Base-by-base conservation (phyloP, 2,888 invertebrate genomes). In the Embidobia sp. region DNA sequence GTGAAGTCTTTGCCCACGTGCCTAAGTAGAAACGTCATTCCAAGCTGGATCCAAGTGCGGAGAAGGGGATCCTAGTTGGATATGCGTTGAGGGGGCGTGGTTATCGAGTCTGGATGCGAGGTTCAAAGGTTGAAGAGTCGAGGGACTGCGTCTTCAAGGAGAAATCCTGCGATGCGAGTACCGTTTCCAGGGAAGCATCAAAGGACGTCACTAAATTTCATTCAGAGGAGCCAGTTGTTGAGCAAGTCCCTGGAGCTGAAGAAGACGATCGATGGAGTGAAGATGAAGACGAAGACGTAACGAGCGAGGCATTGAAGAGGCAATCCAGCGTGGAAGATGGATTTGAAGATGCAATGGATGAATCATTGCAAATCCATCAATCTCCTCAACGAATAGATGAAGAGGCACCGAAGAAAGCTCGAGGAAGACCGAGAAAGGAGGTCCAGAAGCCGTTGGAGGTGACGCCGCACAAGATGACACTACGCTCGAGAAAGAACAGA, bases 81-180 rank as follows among this genome's bases (percentile, higher is more conserved):
- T 77, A 79, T 31, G 77, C 72, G n/a, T 5, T 64, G 19, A 22
- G 29, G n/a, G 57, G 74, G 4, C 64, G 57, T 26, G 70, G 66
- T n/a, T 78, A 73, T 35, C 19, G 76, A 11, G n/a, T 79, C 8
- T 77, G 64, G 63, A 69, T 67, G 44, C 76, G 51, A 8, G 75
- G 19, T 33, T 35, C 49, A 31, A 27, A 59, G 51, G 33, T 74
- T 35, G 11, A 18, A 13, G 64, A 67, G n/a, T 75, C 67, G n/a
- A 18, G 75, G 10, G 75, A 75, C 19, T 61, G 57, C 18, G 40
- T 69, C 3, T 67, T 67, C 13, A 53, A 40, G 27, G 67, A 75
- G 11, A 37, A 26, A 3, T 55, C 22, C 4, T 11, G 2, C 8
- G 37, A 63, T 2, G 16, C 19, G 10, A 11, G 10, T 7, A 31